Conservation (phyloP, 2,888 invertebrate species). For the Xanthorhoe designata region DNA sequence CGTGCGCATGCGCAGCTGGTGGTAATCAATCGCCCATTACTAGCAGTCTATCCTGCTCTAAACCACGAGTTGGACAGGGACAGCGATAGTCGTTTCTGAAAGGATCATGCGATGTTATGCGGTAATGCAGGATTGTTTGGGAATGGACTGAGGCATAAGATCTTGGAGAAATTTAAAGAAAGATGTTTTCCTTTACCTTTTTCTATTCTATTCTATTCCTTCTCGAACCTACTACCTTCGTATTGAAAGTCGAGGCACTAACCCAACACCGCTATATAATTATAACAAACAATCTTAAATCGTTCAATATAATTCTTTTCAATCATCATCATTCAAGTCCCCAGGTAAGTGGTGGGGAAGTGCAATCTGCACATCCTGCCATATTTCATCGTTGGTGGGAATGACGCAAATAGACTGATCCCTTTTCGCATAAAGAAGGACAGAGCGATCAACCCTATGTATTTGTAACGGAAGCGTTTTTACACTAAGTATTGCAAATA, state of each 20-base stretch:
- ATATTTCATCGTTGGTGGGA: not conserved
- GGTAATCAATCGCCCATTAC: constrained; percentile 45
- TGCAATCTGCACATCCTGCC: constrained; percentile 2
- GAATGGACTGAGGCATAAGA: constrained; percentile 38
- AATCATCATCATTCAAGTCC: not conserved
- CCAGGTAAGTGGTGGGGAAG: not conserved
- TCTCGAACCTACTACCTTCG: not conserved
- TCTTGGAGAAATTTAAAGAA: not conserved
- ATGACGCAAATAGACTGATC: not conserved
- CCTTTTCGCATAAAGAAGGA: not conserved
- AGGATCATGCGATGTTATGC: constrained; percentile 47
- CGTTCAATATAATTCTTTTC: not conserved
- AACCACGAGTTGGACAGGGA: constrained; percentile 33
- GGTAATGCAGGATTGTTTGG: constrained; percentile 42
- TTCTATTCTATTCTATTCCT: too few species aligned
- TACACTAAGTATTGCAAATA: too few species aligned
- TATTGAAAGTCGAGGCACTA: not conserved
- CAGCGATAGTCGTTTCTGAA: constrained; percentile 31
- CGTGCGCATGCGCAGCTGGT: constrained; percentile 48
- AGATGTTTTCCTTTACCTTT: too few species aligned
- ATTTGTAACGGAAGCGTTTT: not conserved
- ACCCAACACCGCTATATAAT: too few species aligned
- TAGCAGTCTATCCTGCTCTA: constrained; percentile 35
- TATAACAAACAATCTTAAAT: not conserved
- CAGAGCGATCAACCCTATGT: not conserved